phyloP scores from a whole-genome alignment of 2,797 vertebrate species.

The Eulemur mongoz region DNA sequence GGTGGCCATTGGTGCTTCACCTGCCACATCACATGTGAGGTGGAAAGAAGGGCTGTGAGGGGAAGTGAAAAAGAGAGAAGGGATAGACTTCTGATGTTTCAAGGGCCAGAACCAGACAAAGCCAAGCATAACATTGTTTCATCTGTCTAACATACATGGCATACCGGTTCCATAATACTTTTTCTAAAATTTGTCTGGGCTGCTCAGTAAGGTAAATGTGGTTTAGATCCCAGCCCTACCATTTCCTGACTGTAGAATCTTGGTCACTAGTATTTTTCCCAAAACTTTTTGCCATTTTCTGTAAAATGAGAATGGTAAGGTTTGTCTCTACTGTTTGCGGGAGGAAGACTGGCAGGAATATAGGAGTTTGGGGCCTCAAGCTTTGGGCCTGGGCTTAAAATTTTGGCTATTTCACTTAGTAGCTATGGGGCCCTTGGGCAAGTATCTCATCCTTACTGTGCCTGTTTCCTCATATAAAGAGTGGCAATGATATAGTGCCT shows the following conservation, averaged over 20 bases:
- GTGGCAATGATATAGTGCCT: background rate
- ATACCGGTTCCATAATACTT: background rate
- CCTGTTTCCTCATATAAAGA: slow-evolving; percentile 9
- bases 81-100: background rate
- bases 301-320: background rate
- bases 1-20: background rate
- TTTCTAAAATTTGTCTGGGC: slow-evolving; percentile 6
- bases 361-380: background rate
- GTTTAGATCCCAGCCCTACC: background rate
- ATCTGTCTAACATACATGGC: background rate
- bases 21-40: background rate
- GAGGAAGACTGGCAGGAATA: background rate
- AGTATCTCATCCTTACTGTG: background rate
- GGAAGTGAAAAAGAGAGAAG: background rate
- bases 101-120: background rate
- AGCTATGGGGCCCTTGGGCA: background rate
- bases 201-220: background rate
- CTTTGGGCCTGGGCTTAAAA: background rate
- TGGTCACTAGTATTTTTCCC: background rate
- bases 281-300: background rate
- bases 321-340: background rate
- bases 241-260: background rate
- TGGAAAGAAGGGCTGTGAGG: background rate
- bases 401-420: slow-evolving; percentile 16
- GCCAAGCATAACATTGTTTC: background rate